phyloP scores from a whole-genome alignment of 1,140 invertebrate genomes.

The Paralvinella palmiformis region DNA sequence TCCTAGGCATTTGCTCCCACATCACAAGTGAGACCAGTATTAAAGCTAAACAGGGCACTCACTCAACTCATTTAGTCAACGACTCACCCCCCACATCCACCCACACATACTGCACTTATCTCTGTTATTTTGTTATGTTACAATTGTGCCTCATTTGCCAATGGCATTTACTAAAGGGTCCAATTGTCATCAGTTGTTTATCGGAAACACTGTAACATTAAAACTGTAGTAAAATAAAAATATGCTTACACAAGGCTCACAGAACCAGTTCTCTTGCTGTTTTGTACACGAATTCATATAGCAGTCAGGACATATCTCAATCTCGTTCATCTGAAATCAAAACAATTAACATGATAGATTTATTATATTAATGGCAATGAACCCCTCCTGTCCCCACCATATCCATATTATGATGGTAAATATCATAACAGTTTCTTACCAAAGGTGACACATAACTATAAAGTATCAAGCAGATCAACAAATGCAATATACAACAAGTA shows the following conservation, averaged over 20 bases:
- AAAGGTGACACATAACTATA: no score
- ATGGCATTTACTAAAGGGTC: neutral
- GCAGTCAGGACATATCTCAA: conserved; percentile 89
- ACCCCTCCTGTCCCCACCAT: no score
- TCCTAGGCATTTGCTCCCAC: no score
- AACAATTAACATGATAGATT: no score
- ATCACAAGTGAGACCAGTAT: no score
- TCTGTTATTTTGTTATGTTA: no score
- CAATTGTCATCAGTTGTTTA: neutral
- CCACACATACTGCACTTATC: neutral
- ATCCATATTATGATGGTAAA: no score
- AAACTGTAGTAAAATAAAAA: neutral
- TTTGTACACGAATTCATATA: conserved; percentile 79
- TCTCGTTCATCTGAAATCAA: conserved; percentile 65
- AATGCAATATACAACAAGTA: no score
- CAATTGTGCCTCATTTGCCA: neutral
- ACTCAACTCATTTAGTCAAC: neutral
- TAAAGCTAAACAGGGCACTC: no score
- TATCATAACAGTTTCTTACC: no score
- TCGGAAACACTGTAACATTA: neutral
- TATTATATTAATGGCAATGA: no score
- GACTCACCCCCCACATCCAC: neutral
- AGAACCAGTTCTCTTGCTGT: conserved; percentile 73
- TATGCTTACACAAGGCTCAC: conserved; percentile 72
- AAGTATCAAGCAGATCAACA: no score